Percentiles rank a stretch among this genome's conserved stretches.
Evolutionary conservation across 2,888 invertebrate genomes (phyloP).

Genomic region (Zaprionus lineosus): DNA sequence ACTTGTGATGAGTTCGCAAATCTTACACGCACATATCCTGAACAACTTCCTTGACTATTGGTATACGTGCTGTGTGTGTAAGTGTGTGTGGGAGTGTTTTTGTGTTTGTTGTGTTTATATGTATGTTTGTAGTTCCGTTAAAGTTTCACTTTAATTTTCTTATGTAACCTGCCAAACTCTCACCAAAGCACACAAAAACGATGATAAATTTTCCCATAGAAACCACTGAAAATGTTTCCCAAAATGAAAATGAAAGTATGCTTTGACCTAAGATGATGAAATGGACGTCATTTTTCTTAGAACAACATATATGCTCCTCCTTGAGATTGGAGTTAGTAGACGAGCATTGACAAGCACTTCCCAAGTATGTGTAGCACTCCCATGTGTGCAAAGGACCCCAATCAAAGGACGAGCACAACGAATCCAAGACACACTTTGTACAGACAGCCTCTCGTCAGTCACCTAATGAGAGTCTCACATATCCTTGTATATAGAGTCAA

Average conservation of each 20-base stretch:
- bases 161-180: neutral
- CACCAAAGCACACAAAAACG: conserved; percentile 17
- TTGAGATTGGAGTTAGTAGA: conserved; percentile 26
- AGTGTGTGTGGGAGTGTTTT: too few species aligned
- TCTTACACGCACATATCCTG: conserved; percentile 34
- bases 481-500: too few species aligned
- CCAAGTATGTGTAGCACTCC: neutral
- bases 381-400: too few species aligned
- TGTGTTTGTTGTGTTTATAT: neutral
- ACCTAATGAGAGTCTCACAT: too few species aligned
- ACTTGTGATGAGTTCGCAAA: conserved; percentile 47
- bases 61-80: too few species aligned
- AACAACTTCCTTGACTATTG: too few species aligned
- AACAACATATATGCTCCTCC: conserved; percentile 50
- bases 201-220: conserved; percentile 62
- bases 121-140: conserved; percentile 17
- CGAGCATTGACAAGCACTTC: conserved; percentile 21
- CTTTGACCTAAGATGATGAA: conserved; percentile 53
- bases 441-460: neutral
- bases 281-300: conserved; percentile 56
- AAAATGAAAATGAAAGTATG: conserved; percentile 31
- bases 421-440: neutral
- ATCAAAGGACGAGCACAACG: too few species aligned
- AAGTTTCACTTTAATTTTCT: conserved; percentile 42
- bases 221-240: conserved; percentile 57